phyloP scores from a whole-genome alignment of 1,140 invertebrate genomes.

The Hesperophylax magnus region DNA sequence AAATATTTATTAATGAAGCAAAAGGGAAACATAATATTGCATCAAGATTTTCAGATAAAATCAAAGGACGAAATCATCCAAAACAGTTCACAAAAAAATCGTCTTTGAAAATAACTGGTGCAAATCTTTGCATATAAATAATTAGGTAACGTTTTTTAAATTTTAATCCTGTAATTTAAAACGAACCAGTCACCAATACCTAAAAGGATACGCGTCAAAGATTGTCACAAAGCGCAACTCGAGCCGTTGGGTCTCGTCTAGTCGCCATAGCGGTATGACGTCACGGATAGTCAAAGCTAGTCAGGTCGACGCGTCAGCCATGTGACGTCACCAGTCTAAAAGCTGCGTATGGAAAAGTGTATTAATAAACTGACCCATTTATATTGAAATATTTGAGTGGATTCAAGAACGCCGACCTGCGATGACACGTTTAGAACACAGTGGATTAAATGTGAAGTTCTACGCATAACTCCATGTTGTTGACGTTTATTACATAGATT shows the following conservation, averaged over 20 bases:
- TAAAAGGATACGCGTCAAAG: neutral
- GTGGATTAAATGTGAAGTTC: neutral
- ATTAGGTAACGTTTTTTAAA: too few species aligned
- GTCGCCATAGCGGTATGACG: neutral
- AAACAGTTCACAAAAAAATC: too few species aligned
- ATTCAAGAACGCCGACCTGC: constrained; percentile 7
- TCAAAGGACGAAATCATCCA: too few species aligned
- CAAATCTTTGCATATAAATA: too few species aligned
- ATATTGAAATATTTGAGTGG: constrained; percentile 1
- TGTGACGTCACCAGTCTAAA: neutral
- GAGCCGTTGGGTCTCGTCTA: neutral
- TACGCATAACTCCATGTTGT: too few species aligned
- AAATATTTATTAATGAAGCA: too few species aligned
- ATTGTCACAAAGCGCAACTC: neutral
- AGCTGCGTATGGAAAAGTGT: neutral
- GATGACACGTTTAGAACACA: neutral
- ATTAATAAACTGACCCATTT: constrained; percentile 28
- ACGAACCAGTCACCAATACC: neutral
- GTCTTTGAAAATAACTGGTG: too few species aligned
- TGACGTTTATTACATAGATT: too few species aligned
- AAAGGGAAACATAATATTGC: too few species aligned
- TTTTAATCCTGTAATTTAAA: too few species aligned
- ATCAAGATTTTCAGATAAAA: too few species aligned
- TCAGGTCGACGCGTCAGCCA: constrained; percentile 9
- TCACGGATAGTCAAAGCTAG: neutral